Percentiles rank a stretch among this genome's conserved stretches.
Conservation (phyloP, 2,113 vertebrate species). For the Aegithalos caudatus region DNA sequence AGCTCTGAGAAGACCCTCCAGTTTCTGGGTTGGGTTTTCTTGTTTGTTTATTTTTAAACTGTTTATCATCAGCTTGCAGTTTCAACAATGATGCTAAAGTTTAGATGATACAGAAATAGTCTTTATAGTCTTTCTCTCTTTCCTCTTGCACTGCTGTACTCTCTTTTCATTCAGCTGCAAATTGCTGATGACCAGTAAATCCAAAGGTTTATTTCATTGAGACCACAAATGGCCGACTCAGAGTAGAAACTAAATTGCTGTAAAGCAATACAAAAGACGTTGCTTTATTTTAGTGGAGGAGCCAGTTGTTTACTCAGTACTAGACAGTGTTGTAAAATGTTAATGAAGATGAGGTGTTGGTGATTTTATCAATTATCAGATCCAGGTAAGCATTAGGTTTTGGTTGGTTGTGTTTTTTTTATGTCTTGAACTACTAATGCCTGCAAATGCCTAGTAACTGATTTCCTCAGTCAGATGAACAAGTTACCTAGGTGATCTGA, state of each 20-base stretch:
- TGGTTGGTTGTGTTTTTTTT: not conserved
- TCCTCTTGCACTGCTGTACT: rapidly evolving
- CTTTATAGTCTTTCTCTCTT: not conserved
- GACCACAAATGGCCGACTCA: not conserved
- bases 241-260: not conserved
- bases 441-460: not conserved
- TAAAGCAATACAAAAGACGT: not conserved
- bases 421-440: not conserved
- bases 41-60: not conserved
- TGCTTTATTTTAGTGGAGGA: not conserved
- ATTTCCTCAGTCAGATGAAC: not conserved
- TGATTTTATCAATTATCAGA: not conserved
- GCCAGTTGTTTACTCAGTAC: not conserved
- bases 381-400: not conserved
- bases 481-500: not conserved
- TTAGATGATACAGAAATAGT: not conserved
- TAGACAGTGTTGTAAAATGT: not conserved
- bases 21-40: not conserved
- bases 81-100: not conserved
- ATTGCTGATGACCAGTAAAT: not conserved
- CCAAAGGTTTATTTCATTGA: not conserved
- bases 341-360: not conserved
- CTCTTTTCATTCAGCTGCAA: not conserved
- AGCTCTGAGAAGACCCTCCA: not conserved
- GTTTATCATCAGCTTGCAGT: not conserved